phyloP scores from a whole-genome alignment of 2,797 vertebrate genomes.

The Ceryle rudis region DNA sequence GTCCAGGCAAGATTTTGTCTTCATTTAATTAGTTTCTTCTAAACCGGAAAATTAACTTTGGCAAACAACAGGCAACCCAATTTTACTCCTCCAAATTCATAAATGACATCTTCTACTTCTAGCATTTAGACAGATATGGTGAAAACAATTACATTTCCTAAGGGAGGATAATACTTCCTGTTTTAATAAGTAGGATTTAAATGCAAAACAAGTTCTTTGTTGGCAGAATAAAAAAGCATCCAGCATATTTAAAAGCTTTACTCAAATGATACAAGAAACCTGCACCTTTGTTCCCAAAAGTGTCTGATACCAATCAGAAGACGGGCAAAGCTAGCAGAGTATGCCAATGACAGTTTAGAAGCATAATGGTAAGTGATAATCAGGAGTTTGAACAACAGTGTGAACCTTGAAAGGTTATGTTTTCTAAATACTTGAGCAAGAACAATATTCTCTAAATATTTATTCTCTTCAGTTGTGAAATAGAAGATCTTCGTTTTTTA shows the following conservation, averaged over 20 bases:
- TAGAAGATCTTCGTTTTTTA: not conserved
- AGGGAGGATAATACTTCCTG: not conserved
- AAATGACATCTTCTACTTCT: not conserved
- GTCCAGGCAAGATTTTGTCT: not conserved
- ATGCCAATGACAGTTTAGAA: not conserved
- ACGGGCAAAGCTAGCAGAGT: not conserved
- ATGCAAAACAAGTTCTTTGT: slow-evolving; percentile 7
- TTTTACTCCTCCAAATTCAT: not conserved
- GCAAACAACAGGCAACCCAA: slow-evolving; percentile 2
- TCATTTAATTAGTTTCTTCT: slow-evolving; percentile 28
- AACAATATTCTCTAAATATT: not conserved
- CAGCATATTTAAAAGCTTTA: not conserved
- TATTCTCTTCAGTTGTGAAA: not conserved
- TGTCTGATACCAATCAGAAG: not conserved
- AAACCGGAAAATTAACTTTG: slow-evolving; percentile 40
- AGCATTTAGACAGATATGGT: not conserved
- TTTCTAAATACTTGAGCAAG: not conserved
- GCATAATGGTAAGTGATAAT: not conserved
- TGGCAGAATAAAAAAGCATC: not conserved
- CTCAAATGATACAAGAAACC: not conserved
- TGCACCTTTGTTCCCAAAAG: not conserved
- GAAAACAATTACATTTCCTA: slow-evolving; percentile 20
- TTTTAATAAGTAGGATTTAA: slow-evolving; percentile 35
- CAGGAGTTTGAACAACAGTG: not conserved
- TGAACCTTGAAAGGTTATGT: not conserved